These are phyloP conservation scores for Bruchidius siliquastri DNA, from an alignment of 2,888 invertebrate genomes.

Conservation along the genomic window DNA sequence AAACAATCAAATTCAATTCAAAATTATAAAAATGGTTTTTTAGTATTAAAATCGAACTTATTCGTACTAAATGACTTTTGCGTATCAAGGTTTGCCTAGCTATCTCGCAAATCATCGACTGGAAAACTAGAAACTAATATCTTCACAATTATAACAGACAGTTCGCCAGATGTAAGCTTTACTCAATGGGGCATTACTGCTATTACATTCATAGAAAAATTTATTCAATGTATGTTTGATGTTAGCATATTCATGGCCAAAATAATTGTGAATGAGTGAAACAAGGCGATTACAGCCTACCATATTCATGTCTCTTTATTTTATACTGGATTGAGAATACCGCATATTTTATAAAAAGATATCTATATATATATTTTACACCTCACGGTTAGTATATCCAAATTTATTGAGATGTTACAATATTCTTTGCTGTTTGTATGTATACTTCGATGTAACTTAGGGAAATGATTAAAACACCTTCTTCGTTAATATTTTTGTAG, in stretches of 20 bases:
- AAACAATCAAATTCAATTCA: too few species aligned
- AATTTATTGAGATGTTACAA: neutral
- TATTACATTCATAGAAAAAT: neutral
- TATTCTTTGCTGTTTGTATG: neutral
- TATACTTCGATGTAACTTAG: slow-evolving; percentile 7
- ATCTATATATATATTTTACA: neutral
- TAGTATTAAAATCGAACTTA: too few species aligned
- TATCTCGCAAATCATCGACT: neutral
- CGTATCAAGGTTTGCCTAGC: neutral
- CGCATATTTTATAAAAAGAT: neutral
- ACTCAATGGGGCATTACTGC: too few species aligned
- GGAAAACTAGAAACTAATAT: neutral
- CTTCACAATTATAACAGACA: neutral
- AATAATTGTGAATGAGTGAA: neutral
- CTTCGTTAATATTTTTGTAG: slow-evolving; percentile 11
- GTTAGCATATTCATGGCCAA: neutral
- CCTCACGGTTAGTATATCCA: neutral
- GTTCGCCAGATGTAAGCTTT: too few species aligned
- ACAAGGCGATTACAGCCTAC: neutral
- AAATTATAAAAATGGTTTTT: too few species aligned
- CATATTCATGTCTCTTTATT: neutral
- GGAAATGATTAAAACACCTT: neutral
- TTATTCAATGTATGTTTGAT: neutral
- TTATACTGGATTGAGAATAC: neutral
- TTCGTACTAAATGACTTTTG: too few species aligned